Evolutionary conservation across 2,113 vertebrate genomes (phyloP).

Genomic region (Toxostoma redivivum): DNA sequence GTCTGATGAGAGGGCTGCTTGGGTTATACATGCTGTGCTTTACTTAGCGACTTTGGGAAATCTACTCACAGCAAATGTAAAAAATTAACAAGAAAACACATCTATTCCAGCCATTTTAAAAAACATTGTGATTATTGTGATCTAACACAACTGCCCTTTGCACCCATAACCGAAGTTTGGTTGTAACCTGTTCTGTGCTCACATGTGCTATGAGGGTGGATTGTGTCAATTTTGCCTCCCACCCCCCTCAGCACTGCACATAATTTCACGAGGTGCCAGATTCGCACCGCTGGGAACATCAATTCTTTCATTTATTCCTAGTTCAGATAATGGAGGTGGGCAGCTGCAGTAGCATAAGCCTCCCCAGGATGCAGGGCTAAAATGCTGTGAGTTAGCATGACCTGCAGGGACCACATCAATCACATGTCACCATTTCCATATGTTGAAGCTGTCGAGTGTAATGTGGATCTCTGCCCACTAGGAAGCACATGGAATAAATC

Average conservation of each 20-base stretch:
- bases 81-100: neutral
- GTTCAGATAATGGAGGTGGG: neutral
- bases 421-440: slow-evolving; percentile 24
- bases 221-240: neutral
- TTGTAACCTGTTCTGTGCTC: neutral
- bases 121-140: neutral
- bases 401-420: slow-evolving; percentile 27
- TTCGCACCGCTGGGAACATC: neutral
- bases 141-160: neutral
- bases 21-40: neutral
- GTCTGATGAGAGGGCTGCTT: neutral
- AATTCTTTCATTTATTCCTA: neutral
- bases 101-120: neutral
- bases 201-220: neutral
- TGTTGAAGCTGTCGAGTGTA: neutral
- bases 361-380: neutral
- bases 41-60: neutral
- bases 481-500: slow-evolving; percentile 2
- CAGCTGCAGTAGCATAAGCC: slow-evolving; percentile 9
- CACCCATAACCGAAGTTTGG: neutral
- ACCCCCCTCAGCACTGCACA: neutral
- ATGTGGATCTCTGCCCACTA: neutral
- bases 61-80: neutral
- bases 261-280: neutral
- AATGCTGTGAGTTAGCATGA: neutral